These are phyloP conservation scores for Dunckerocampus dactyliophorus DNA, from an alignment of 2,113 vertebrate species.

Conservation along the genomic window DNA sequence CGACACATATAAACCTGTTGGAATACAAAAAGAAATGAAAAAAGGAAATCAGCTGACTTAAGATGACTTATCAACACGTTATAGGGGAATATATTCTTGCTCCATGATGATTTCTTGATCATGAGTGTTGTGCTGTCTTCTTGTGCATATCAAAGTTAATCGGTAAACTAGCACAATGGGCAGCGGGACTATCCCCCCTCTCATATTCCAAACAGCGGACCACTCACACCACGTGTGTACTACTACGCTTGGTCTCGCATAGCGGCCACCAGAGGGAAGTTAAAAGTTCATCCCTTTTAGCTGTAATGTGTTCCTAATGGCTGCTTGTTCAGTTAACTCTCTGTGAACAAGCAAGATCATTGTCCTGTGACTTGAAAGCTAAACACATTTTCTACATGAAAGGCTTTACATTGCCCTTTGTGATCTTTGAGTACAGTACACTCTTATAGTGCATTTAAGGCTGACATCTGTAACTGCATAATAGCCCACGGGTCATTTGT, in stretches of 20 bases:
- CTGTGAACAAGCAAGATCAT: constrained; percentile 52
- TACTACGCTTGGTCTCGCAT: constrained; percentile 27
- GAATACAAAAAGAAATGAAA: neutral
- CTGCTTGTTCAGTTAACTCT: constrained; percentile 66
- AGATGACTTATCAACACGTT: too few relatives aligned
- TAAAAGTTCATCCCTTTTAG: constrained; percentile 65
- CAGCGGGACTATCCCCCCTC: neutral
- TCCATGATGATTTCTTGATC: neutral
- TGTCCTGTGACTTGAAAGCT: constrained; percentile 44
- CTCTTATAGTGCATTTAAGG: constrained; percentile 9
- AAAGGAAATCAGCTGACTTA: too few relatives aligned
- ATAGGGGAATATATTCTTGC: too few relatives aligned
- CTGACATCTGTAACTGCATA: constrained; percentile 1
- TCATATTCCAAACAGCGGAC: constrained; percentile 40
- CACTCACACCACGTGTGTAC: constrained; percentile 24
- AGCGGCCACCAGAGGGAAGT: constrained; percentile 41
- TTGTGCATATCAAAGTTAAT: constrained; percentile 35
- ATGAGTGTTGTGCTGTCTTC: constrained; percentile 1
- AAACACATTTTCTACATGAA: constrained; percentile 63
- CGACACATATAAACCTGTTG: neutral
- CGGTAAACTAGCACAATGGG: constrained; percentile 12
- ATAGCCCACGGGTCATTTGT: neutral
- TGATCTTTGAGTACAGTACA: constrained; percentile 21
- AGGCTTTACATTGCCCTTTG: constrained; percentile 39
- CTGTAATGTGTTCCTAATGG: constrained; percentile 65